phyloP scores from a whole-genome alignment of 2,888 invertebrate genomes.

The Lomographa bimaculata region DNA sequence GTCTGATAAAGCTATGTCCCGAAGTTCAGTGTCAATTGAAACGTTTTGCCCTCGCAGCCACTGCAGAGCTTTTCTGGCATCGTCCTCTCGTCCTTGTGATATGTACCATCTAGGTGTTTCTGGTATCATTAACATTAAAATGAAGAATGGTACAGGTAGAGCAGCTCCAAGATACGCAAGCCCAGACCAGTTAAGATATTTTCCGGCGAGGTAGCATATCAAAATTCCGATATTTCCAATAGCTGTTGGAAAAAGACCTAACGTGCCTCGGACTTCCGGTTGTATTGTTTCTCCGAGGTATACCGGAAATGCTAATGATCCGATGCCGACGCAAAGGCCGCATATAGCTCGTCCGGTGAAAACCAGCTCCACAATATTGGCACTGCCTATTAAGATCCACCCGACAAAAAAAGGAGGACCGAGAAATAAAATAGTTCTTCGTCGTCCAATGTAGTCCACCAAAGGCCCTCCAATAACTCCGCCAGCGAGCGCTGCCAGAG shows the following conservation, averaged over 20 bases:
- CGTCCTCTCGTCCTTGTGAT: constrained; percentile 88
- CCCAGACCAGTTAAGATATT: constrained; percentile 91
- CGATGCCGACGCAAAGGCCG: constrained; percentile 94
- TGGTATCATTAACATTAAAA: constrained; percentile 93
- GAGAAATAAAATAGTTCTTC: constrained; percentile 90
- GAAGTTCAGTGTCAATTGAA: constrained; percentile 90
- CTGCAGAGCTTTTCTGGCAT: constrained; percentile 90
- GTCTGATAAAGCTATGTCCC: constrained; percentile 88
- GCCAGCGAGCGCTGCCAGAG: constrained; percentile 92
- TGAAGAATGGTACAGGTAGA: constrained; percentile 90
- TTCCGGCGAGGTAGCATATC: constrained; percentile 91
- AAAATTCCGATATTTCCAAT: constrained; percentile 94
- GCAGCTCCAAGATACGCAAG: constrained; percentile 91
- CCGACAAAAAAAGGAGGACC: constrained; percentile 92
- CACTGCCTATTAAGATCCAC: constrained; percentile 92
- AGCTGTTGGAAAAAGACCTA: constrained; percentile 94
- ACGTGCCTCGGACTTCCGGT: constrained; percentile 94
- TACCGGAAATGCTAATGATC: constrained; percentile 94
- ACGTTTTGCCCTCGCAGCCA: constrained; percentile 93
- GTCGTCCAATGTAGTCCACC: constrained; percentile 93
- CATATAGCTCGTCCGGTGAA: constrained; percentile 91
- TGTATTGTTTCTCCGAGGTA: constrained; percentile 97
- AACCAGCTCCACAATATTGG: constrained; percentile 88
- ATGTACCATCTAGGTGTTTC: constrained; percentile 97
- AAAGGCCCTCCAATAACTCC: constrained; percentile 93